Evolutionary conservation across 2,113 vertebrate genomes (phyloP), one percentile per base, ranked within the genome.

Genomic region (Varanus komodoensis): DNA sequence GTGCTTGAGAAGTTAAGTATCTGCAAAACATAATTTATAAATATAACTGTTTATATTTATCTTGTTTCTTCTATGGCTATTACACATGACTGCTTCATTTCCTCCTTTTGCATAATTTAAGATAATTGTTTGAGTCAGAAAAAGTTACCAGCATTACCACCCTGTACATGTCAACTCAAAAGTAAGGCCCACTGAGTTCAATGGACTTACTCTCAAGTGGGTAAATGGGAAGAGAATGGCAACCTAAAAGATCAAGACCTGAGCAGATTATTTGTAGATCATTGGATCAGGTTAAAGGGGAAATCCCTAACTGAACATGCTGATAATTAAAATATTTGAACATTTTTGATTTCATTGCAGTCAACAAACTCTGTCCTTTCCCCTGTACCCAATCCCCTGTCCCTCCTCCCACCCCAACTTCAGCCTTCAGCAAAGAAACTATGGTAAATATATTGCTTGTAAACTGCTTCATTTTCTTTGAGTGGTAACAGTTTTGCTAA

Each of bases 1-100:
- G 7, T 78, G 57, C 14, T 29, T 64, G 57, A 75, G 19, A 27
- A 64, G 9, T 19, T 3, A 90, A 69, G 17, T 23, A 38, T 75
- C 21, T 61, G 6, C 50, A 69, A 93, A 95, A 88, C 8, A 89
- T 44, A 44, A 44, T 44, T 44, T 44, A 44, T 44, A 94, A 67
- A 88, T 69, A 77, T 0, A 84, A 74, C 3, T 0, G 94, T 87
- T 67, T 69, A 74, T 38, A 73, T 34, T 48, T 82, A 86, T 81
- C 82, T 82, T 84, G 0, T 93, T 93, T 79, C 61, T 0, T 1
- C 73, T 79, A 73, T 85, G 50, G 14, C 5, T 92, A 82, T 67
- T 94, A 27, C 57, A 57, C 75, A 86, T 1, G 0, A 82, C 8
- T 90, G 67, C 8, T 52, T 91, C 29, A 61, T 34, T 54, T 71